These are phyloP conservation scores for Lypha dubia DNA, from an alignment of 2,888 invertebrate species.

Conservation along the genomic window DNA sequence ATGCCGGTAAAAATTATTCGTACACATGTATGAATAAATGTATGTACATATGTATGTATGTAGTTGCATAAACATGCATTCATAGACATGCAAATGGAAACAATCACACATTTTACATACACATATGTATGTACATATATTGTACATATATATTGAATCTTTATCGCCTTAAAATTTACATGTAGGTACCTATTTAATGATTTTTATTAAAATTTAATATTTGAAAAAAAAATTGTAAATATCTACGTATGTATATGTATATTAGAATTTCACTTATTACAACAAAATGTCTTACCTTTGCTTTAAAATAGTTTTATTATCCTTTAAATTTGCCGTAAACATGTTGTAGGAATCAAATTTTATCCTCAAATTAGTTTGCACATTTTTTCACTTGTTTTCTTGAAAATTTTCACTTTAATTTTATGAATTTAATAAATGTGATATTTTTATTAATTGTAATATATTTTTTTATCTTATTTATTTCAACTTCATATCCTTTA, in stretches of 20 bases:
- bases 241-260: too few species aligned
- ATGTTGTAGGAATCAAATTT: background rate
- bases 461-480: background rate
- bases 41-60: background rate
- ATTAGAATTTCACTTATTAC: background rate
- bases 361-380: background rate
- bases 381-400: background rate
- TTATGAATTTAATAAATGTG: background rate
- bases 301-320: background rate
- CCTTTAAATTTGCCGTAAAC: background rate
- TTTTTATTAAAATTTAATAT: background rate
- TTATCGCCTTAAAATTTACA: too few species aligned
- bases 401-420: background rate
- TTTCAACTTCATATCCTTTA: background rate
- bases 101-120: too few species aligned
- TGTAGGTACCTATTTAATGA: too few species aligned
- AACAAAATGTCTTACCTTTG: background rate
- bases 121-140: too few species aligned
- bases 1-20: slow-evolving; percentile 25
- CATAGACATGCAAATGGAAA: too few species aligned
- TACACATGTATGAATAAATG: background rate
- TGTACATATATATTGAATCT: too few species aligned
- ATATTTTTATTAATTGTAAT: background rate
- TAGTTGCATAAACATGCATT: background rate
- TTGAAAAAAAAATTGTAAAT: too few species aligned